phyloP scores from a whole-genome alignment of 1,140 invertebrate species.

The Apis dorsata region DNA sequence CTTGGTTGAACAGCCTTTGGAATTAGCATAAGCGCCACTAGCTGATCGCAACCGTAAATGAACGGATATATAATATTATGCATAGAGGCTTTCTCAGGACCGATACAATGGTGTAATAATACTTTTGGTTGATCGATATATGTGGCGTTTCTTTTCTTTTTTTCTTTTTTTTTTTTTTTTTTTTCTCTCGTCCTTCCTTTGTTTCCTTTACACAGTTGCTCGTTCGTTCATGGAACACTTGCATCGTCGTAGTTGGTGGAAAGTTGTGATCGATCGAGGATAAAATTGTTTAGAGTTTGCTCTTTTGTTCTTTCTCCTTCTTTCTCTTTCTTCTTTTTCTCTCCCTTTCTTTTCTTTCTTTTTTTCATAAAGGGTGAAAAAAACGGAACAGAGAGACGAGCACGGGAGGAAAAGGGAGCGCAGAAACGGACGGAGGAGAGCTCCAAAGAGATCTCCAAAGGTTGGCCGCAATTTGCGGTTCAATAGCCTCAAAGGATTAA shows the following conservation, averaged over 20 bases:
- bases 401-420: neutral
- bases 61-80: neutral
- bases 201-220: too few species aligned
- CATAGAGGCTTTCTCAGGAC: neutral
- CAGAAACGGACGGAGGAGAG: neutral
- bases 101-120: neutral
- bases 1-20: constrained; percentile 54
- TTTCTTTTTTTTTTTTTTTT: neutral
- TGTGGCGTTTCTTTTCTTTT: neutral
- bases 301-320: neutral
- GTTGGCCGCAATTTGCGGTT: constrained; percentile 28
- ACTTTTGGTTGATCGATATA: constrained; percentile 1
- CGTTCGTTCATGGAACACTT: constrained; percentile 10
- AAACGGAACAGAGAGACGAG: neutral
- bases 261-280: constrained; percentile 9
- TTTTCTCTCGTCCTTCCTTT: neutral
- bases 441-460: neutral
- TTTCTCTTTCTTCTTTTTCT: too few species aligned
- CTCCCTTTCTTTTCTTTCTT: neutral
- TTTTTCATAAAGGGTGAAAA: neutral
- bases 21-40: constrained; percentile 68
- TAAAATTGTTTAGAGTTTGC: constrained; percentile 10
- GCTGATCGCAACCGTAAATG: constrained; percentile 30
- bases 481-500: constrained; percentile 17
- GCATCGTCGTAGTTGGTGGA: neutral